Evolutionary conservation across 2,113 vertebrate genomes (phyloP).

Genomic region (Cyrtonyx montezumae): DNA sequence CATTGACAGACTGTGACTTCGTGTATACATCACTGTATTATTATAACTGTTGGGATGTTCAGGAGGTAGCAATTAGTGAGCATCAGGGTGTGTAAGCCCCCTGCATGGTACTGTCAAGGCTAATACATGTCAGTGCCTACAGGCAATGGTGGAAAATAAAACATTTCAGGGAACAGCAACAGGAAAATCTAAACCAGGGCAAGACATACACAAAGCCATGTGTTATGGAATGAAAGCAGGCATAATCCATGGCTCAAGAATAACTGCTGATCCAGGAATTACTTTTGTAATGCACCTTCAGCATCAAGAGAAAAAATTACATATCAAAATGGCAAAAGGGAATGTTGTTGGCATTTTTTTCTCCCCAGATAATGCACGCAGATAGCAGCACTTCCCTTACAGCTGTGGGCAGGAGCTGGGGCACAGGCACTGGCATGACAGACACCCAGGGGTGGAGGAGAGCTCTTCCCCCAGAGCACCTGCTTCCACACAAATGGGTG

Average conservation of each 20-base stretch:
- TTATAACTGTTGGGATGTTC: conserved; percentile 30
- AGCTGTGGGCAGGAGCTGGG: neutral
- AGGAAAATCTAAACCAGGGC: conserved; percentile 32
- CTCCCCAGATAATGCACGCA: neutral
- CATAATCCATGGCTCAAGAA: neutral
- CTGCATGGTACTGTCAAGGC: conserved; percentile 29
- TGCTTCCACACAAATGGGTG: neutral
- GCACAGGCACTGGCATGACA: fast-evolving
- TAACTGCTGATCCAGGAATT: neutral
- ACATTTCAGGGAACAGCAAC: conserved; percentile 22
- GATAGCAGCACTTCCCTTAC: neutral
- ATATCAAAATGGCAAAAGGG: neutral
- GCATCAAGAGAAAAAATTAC: neutral
- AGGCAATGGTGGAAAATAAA: conserved; percentile 46
- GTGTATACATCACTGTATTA: conserved; percentile 31
- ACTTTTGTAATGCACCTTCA: neutral
- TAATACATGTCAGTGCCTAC: conserved; percentile 53
- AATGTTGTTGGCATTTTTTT: neutral
- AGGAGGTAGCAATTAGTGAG: conserved; percentile 64
- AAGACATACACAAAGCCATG: neutral
- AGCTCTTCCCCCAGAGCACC: fast-evolving
- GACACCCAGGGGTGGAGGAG: neutral
- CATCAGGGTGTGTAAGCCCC: conserved; percentile 42
- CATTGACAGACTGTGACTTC: neutral
- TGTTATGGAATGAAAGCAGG: conserved; percentile 6